Base-by-base conservation (phyloP, 2,888 invertebrate species). In the Petrolisthes manimaculis region DNA sequence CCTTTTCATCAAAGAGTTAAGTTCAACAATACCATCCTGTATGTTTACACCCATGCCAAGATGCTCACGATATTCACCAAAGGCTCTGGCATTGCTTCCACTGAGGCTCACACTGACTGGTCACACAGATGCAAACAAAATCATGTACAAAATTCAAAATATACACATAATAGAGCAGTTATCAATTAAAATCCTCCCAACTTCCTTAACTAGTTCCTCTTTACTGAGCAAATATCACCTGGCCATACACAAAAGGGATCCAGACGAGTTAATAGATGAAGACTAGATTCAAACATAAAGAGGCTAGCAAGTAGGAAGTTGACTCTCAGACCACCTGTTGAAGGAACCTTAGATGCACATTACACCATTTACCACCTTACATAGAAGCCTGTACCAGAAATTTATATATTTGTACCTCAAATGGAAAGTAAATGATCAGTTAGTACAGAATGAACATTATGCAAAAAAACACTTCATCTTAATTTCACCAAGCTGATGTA, bases 261-360 rank as follows among this genome's bases (percentile, higher is more conserved):
- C 88, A 88, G 84, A 84, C 61, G 84, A 53, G 67, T 77, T 71
- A 78, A 78, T 80, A 75, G 84, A 83, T 78, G 61, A 84, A 84
- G 88, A 88, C 88, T 88, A 88, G 88, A 88, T 88, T 88, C 88
- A 88, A 88, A 84, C 74, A 88, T 80, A 81, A 84, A 84, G 79
- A 80, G 54, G 84, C 81, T 54, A 80, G 79, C 71, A 71, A 54
- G 61, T 21, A 74, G 75, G 24, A 56, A 78, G 75, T 69, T 78
- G 24, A 69, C 54, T n/a, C 77, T 37, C 69, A 56, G 14, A 87
- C 56, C 61, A 78, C 24, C 61, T 75, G 77, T 78, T 69, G 24
- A 53, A 79, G 61, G 14, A 56, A 24, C 37, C 74, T 21, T 67
- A 69, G 81, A 67, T 37, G 37, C 37, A 37, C 37, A 37, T 37